Base-by-base conservation (phyloP, 1,140 invertebrate species). In the Drosophila auraria region DNA sequence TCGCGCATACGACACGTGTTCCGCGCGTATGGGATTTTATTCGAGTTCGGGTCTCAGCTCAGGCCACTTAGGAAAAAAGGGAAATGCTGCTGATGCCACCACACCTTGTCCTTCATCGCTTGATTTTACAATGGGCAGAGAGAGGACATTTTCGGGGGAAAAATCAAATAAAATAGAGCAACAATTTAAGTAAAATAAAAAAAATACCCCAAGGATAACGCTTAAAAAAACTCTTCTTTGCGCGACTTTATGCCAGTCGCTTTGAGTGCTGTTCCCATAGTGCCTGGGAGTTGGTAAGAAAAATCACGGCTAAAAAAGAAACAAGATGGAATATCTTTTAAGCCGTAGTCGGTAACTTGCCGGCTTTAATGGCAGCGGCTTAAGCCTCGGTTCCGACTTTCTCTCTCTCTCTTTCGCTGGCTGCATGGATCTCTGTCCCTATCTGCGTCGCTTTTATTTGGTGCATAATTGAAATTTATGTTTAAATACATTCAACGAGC, bases 381-480 rank as follows among this genome's bases (percentile, higher is more conserved):
- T 82, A 82, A 77, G 65, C 33, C 49, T 23, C 15, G 15, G 12
- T 2, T 33, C 27, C 27, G 12, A 8, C n/a, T 30, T 8, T 45
- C 36, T 33, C 17, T 44, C 36, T 45, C 11, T 60, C 15, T 56
- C 23, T 33, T 1, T 25, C 7, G 59, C 9, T 68, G 4, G 25
- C 25, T 25, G 5, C 6, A 30, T 30, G 27, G 27, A 30, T 42
- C 4, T 47, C 8, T 59, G 27, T 53, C 27, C 12, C 42, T 25
- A 17, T 44, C 50, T 63, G 54, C 27, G 30, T 60, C 73, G 36
- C 78, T 61, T 80, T 80, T 80, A 79, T 80, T 79, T 80, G 54
- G 80, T 78, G 80, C 80, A 83, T 83, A 83, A 83, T 83, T 83
- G 80, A 83, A 83, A 83, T 83, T 83, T 83, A 83, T 83, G 74